Evolutionary conservation across 2,113 vertebrate genomes (phyloP), one percentile per base, ranked within the genome.

Genomic region (Ammospiza nelsoni): DNA sequence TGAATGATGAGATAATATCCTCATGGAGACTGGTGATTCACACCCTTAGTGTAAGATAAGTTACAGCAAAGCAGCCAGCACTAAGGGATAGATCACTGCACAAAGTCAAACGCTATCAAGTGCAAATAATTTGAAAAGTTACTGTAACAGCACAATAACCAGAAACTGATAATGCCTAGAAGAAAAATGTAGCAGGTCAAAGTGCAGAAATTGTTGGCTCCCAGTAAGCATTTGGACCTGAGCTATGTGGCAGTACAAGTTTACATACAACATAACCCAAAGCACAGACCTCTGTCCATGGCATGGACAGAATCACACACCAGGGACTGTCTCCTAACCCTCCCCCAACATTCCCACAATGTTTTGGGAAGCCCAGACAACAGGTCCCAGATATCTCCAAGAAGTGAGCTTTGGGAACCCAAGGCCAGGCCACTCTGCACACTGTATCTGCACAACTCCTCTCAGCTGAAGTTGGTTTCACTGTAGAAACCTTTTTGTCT

Each of bases 251-350:
- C n/a, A 57, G 28, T 15, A 31, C n/a, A 71, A 11, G 21, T 59
- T 35, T 14, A 43, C 6, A 12, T 4, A 33, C 0, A 1, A 9
- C 17, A 44, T 43, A 54, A 5, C 6, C 13, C 3, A 1, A 44
- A 41, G 44, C 27, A 52, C 29, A 43, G n/a, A 86, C 2, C 15
- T 68, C 54, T 21, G 29, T 10, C 20, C 2, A 0, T 2, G 12
- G 33, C 48, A 83, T 0, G 0, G 72, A 35, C 31, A 54, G 54
- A 81, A 62, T 25, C 51, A 16, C 41, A 2, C 2, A n/a, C 1
- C 0, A 1, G 9, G 17, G 24, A 43, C 28, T 1, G 0, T 22
- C 61, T 59, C 43, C 43, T 35, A 63, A 59, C 1, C 9, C 48
- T 63, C 11, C 33, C 65, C 33, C 29, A 51, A 67, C 20, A 33